Evolutionary conservation across 2,113 vertebrate genomes (phyloP), one percentile per base, ranked within the genome.

Genomic region (Archilochus colubris): DNA sequence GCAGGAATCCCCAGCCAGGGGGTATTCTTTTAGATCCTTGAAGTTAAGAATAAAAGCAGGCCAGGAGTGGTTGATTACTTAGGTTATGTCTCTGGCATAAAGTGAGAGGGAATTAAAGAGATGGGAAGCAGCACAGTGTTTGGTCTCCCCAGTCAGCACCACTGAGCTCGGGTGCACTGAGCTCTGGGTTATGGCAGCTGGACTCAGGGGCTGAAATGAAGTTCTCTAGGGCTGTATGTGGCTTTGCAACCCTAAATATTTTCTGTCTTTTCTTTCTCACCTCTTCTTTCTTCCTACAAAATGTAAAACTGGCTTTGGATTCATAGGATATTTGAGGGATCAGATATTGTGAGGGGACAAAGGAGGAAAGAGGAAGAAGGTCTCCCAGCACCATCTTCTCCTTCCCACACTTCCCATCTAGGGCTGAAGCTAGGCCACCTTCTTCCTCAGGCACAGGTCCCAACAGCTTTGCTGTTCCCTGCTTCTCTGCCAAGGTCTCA

Each of bases 1-100:
- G 70, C 10, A 93, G 46, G 68, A 93, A 95, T 86, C 31, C 82
- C 36, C 90, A 95, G 79, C 90, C 93, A 95, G 76, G 44, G 74
- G 88, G 58, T 83, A 89, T 93, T 84, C 31, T 86, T 95, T 92
- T 58, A 96, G 82, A 79, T 57, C 0, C 0, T 11, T 44, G 25
- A 28, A 57, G 27, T 40, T 75, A 66, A 80, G 14, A 90, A 86
- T 64, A 84, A 75, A 75, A 82, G 69, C 24, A 38, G 20, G 22
- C 24, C 23, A 46, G 51, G 23, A 72, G 61, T 25, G 30, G 48
- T 6, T 95, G 53, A 64, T 84, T 10, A 25, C 53, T 14, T 8
- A 75, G 23, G 23, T 73, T 73, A 87, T 50, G n/a, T 82, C 33
- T 78, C 33, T 70, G 91, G 40, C 51, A 69, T 33, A 17, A 67